phyloP scores from a whole-genome alignment of 1,140 invertebrate genomes.

The Tribolium castaneum region DNA sequence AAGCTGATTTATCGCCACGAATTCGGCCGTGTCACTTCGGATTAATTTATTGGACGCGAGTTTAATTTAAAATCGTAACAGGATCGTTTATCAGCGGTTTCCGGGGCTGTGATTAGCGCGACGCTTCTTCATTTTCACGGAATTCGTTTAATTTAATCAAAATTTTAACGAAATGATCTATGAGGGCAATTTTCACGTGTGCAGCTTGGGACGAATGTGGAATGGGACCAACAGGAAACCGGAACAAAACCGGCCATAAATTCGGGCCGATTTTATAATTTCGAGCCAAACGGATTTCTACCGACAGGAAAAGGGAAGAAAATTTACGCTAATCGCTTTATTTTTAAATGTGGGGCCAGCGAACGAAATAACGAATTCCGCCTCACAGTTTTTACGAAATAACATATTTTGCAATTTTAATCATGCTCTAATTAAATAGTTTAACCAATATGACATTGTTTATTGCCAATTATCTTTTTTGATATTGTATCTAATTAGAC shows the following conservation, averaged over 20 bases:
- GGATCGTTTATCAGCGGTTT: conserved; percentile 37
- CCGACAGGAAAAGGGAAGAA: no score
- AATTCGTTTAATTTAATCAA: conserved; percentile 31
- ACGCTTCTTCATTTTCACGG: conserved; percentile 14
- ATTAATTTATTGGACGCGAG: conserved; percentile 49
- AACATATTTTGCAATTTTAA: no score
- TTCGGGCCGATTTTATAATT: not conserved
- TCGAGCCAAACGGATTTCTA: no score
- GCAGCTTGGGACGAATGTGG: not conserved
- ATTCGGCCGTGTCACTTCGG: conserved; percentile 43
- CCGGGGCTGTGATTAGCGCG: conserved; percentile 18
- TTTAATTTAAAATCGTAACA: conserved; percentile 43
- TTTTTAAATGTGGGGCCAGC: no score
- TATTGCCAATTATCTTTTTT: no score
- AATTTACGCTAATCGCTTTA: no score
- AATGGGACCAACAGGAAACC: not conserved
- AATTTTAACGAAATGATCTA: conserved; percentile 3
- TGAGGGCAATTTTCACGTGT: not conserved
- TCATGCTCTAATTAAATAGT: no score
- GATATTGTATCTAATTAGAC: no score
- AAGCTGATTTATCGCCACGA: conserved; percentile 41
- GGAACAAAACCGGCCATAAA: not conserved
- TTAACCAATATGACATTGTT: no score
- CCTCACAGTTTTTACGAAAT: no score
- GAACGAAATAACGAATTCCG: no score